These are phyloP conservation scores for Drosophila pallidifrons DNA, from an alignment of 1,140 invertebrate species.

Conservation along the genomic window DNA sequence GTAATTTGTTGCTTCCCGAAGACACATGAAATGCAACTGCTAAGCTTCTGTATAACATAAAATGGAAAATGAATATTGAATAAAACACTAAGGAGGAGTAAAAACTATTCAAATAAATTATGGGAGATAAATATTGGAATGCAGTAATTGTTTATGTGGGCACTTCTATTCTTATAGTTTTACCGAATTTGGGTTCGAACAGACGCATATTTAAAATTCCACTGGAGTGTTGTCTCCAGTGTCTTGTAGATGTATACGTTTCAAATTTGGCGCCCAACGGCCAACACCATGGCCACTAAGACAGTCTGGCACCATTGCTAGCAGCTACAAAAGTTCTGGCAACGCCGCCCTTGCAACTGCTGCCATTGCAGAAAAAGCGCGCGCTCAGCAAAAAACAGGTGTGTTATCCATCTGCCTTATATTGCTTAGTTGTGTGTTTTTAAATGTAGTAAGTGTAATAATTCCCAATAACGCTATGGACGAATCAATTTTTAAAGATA, in stretches of 20 bases:
- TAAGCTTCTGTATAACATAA: slow-evolving; percentile 42
- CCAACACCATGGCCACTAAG: neutral
- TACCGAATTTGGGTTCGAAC: too few species aligned
- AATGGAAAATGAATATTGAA: slow-evolving; percentile 28
- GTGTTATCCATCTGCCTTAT: slow-evolving; percentile 31
- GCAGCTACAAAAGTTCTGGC: slow-evolving; percentile 17
- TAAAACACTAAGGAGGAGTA: slow-evolving; percentile 1
- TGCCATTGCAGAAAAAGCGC: slow-evolving; percentile 50
- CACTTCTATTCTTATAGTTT: too few species aligned
- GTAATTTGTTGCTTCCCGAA: slow-evolving; percentile 8
- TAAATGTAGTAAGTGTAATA: slow-evolving; percentile 38
- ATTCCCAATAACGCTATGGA: slow-evolving; percentile 55
- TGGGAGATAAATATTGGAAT: too few species aligned
- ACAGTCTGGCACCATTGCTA: too few species aligned
- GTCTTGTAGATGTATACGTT: neutral
- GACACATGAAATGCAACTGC: slow-evolving; percentile 33
- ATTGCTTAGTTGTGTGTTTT: slow-evolving; percentile 8
- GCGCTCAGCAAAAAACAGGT: slow-evolving; percentile 61
- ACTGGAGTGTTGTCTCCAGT: too few species aligned
- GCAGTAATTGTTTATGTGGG: too few species aligned
- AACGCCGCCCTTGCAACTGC: slow-evolving; percentile 14
- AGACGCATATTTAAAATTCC: too few species aligned
- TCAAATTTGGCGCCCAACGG: slow-evolving; percentile 11
- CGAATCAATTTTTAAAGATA: slow-evolving; percentile 74
- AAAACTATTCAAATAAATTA: neutral